Evolutionary conservation across 2,113 vertebrate genomes (phyloP).

Genomic region (Coptodon rendalli): DNA sequence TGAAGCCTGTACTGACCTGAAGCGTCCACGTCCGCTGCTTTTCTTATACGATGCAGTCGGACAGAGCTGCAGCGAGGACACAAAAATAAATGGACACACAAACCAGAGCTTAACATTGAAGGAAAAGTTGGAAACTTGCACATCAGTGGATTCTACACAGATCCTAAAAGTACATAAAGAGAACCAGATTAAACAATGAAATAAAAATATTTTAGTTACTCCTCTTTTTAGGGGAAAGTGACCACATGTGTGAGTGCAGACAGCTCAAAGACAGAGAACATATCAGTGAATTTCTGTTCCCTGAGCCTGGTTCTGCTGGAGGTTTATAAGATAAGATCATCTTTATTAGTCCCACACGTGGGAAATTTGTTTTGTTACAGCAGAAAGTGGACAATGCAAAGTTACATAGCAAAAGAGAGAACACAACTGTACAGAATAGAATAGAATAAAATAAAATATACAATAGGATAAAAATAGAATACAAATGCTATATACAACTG

Average conservation of each 20-base stretch:
- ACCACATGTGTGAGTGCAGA: not conserved
- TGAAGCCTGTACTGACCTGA: not conserved
- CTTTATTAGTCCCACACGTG: not conserved
- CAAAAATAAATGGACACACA: not conserved
- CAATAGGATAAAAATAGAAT: not conserved
- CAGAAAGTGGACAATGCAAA: not conserved
- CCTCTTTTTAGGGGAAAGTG: not conserved
- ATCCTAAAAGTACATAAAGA: not conserved
- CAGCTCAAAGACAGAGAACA: rapidly evolving
- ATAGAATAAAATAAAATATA: not conserved
- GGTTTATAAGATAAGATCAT: not conserved
- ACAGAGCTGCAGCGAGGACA: not conserved
- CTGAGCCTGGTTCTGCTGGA: not conserved
- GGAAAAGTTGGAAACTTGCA: not conserved
- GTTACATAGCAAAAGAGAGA: not conserved
- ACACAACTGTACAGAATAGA: not conserved
- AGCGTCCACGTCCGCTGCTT: not conserved
- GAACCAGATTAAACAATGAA: not conserved
- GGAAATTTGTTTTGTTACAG: not conserved
- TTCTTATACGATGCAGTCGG: not conserved
- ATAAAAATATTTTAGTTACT: not conserved
- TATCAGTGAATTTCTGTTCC: not conserved
- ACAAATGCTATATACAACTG: rapidly evolving
- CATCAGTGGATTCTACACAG: not conserved
- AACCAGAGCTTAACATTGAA: not conserved